Conservation (phyloP, 2,888 invertebrate species). For the Tridacna crocea region DNA sequence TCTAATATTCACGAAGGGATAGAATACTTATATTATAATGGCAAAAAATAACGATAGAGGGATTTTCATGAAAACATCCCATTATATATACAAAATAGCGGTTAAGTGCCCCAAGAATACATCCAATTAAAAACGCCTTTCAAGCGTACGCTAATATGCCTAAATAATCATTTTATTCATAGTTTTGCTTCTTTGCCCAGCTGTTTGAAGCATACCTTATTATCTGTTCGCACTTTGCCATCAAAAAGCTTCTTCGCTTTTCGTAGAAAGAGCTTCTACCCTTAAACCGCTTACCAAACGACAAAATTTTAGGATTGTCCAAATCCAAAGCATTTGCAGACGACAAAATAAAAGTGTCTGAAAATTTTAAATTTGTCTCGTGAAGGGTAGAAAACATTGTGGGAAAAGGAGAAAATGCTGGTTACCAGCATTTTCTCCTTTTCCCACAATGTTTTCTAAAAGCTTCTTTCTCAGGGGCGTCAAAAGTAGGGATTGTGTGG, state of each 20-base stretch:
- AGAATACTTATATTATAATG: too few species aligned
- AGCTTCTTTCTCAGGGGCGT: too few species aligned
- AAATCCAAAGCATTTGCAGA: too few species aligned
- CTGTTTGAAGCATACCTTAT: constrained; percentile 31
- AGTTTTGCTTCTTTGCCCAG: constrained; percentile 27
- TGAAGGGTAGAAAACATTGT: background rate
- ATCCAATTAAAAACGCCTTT: constrained; percentile 19
- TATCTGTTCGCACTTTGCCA: constrained; percentile 47
- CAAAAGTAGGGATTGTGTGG: too few species aligned
- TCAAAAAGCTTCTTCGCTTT: constrained; percentile 29
- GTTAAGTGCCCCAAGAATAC: constrained; percentile 7
- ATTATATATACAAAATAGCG: background rate
- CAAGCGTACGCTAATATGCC: constrained; percentile 16
- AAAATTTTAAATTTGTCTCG: background rate
- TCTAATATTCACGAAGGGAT: too few species aligned
- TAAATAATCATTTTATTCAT: constrained; percentile 35
- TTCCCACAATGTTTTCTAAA: background rate
- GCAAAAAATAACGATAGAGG: too few species aligned
- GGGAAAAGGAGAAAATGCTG: constrained; percentile 5
- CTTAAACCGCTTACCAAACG: background rate
- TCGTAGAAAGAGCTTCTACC: background rate
- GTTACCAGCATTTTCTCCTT: background rate
- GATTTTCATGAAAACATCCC: too few species aligned
- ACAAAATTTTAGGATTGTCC: too few species aligned
- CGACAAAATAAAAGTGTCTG: too few species aligned